Base-by-base conservation (phyloP, 2,113 vertebrate genomes). In the Rhea pennata region DNA sequence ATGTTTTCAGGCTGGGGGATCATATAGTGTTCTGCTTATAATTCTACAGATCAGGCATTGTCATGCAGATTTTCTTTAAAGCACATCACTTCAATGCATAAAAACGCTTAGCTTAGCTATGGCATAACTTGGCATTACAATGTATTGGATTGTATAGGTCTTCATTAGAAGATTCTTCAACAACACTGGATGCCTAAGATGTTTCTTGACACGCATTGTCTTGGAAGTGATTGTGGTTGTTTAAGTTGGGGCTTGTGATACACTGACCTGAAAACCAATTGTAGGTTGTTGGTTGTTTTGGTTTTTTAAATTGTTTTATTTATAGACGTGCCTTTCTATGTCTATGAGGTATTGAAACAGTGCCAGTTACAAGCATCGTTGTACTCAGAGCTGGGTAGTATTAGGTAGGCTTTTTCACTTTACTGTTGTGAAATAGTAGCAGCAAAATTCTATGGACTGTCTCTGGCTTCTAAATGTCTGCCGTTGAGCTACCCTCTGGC, bases 11-110 rank as follows among this genome's bases (percentile, higher is more conserved):
- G 56, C 56, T 77, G 50, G 29, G 44, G 72, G 23, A 88, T 33
- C 15, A 15, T 12, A 64, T 12, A 64, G 14, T 24, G 5, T 82
- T 71, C 59, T 21, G 15, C 70, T 87, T 88, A 46, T 95, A 90
- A 54, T 92, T 64, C 76, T 95, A 56, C 51, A 84, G 65, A 50
- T 91, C n/a, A 65, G 22, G 16, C 75, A 75, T 89, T 91, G 58
- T 79, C 84, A 84, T 93, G 66, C 39, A 92, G 39, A 76, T 91
- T 87, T 91, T 78, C 53, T 95, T 84, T 62, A 78, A 93, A 89
- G 48, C 21, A 29, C 5, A 0, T 88, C 31, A 24, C 39, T 15
- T 48, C 78, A 84, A 67, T 48, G 39, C n/a, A 69, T 77, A 84
- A 77, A 65, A 76, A 59, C 71, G 80, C 76, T 69, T 84, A 66